Base-by-base conservation (phyloP, 2,888 invertebrate genomes). In the Xestia sexstrigata region DNA sequence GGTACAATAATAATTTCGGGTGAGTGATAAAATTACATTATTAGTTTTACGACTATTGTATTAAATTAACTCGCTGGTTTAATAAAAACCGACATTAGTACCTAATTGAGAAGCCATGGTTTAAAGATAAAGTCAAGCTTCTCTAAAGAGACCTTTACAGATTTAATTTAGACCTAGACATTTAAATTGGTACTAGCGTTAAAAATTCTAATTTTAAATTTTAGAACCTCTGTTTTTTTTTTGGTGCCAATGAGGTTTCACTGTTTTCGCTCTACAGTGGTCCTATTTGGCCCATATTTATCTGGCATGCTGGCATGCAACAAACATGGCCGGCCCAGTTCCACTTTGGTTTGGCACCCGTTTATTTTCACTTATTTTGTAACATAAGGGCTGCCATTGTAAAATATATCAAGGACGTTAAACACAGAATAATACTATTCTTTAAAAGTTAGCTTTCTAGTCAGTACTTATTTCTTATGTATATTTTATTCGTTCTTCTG, bases 251-350 rank as follows among this genome's bases (percentile, higher is more conserved):
- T 35, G 39, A 39, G 70, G 39, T 47, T 35, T 35, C 35, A 35
- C 35, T 35, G 35, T 35, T 71, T 8, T 45, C 15, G 2, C 11
- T 60, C 30, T 7, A 26, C 11, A 11, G 13, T 68, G 23, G 0
- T 49, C 26, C 35, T 55, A 63, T 67, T 66, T 84, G 85, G 81
- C 81, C 81, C 72, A 84, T 82, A 81, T n/a, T n/a, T 82, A 81
- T n/a, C 76, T 85, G 75, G 81, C 70, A 73, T 52, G 81, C 63
- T 58, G 20, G 42, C 65, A 65, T 68, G 80, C 62, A 67, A 67
- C 66, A 49, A 84, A 76, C 70, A 70, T 81, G 81, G 81, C 66
- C 70, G 76, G 62, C 85, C 82, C 49, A 81, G 81, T 73, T 81
- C 65, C 45, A 84, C 55, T 70, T 76, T 39, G 55, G 76, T 73